Conservation (phyloP, 1,140 invertebrate genomes). For the Theocolax elegans region DNA sequence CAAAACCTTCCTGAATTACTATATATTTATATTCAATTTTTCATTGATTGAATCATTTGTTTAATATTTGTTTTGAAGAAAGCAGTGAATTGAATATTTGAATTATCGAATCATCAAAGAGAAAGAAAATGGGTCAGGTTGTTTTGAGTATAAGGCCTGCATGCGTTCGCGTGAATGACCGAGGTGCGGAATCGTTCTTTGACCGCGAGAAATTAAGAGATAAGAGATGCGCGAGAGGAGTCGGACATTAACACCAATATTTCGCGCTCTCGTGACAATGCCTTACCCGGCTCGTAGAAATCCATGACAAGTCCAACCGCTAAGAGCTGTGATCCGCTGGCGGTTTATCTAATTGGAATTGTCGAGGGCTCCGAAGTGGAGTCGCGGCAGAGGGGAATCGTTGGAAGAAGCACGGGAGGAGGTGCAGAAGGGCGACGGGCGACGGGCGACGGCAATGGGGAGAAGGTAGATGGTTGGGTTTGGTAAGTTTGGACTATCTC, state of each 20-base stretch:
- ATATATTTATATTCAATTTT: too few relatives aligned
- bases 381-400: constrained; percentile 9
- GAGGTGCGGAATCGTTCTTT: too few relatives aligned
- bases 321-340: constrained; percentile 62
- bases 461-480: constrained; percentile 42
- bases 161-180: too few relatives aligned
- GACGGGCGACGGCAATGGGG: constrained; percentile 32
- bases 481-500: constrained; percentile 66
- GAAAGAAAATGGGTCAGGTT: too few relatives aligned
- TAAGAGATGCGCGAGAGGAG: too few relatives aligned
- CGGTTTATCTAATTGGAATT: constrained; percentile 68
- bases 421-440: constrained; percentile 37
- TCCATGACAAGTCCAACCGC: constrained; percentile 54
- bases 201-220: too few relatives aligned
- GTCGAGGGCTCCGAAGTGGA: constrained; percentile 53
- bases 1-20: too few relatives aligned
- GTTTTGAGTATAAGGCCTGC: too few relatives aligned
- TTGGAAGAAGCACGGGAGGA: constrained; percentile 33
- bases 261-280: constrained; percentile 39
- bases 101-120: too few relatives aligned
- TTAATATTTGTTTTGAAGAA: too few relatives aligned
- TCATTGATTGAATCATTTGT: too few relatives aligned
- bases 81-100: too few relatives aligned
- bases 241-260: constrained; percentile 54
- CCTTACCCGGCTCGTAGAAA: constrained; percentile 41